Percentiles rank a stretch among this genome's conserved stretches.
These are phyloP conservation scores for Myrmophylax atrothorax DNA, from an alignment of 2,113 vertebrate genomes.

Conservation along the genomic window DNA sequence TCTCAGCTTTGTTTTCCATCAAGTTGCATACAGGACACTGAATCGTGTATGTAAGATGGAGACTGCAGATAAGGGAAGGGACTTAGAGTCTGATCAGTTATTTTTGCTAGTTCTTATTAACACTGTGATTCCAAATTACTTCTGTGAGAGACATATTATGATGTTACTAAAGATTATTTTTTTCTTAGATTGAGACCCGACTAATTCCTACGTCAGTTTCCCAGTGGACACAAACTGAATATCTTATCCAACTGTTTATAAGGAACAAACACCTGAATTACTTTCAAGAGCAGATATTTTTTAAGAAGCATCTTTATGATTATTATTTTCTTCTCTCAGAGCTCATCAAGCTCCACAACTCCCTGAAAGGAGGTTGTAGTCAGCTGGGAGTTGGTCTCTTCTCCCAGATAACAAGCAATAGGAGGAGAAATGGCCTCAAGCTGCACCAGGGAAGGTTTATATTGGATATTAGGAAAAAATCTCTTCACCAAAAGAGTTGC, in stretches of 20 bases:
- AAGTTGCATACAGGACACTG: not conserved
- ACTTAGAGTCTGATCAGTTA: not conserved
- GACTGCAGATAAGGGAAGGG: not conserved
- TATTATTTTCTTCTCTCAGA: not conserved
- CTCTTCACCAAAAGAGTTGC: not conserved
- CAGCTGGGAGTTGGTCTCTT: not conserved
- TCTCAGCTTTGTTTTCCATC: not conserved
- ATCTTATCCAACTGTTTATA: not conserved
- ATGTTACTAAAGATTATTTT: not conserved
- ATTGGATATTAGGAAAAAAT: not conserved
- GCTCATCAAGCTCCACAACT: not conserved
- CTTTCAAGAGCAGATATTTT: not conserved
- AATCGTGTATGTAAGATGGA: not conserved
- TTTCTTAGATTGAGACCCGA: not conserved
- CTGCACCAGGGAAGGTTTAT: not conserved
- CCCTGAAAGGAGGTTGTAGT: not conserved
- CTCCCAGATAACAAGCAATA: not conserved
- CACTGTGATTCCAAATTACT: not conserved
- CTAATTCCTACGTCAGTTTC: not conserved
- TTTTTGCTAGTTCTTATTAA: not conserved
- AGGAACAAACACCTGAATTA: not conserved
- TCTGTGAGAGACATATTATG: not conserved
- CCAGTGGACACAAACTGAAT: not conserved
- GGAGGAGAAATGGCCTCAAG: not conserved
- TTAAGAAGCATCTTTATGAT: not conserved